phyloP scores from a whole-genome alignment of 2,888 invertebrate species.

The Leptinotarsa tumamoca region DNA sequence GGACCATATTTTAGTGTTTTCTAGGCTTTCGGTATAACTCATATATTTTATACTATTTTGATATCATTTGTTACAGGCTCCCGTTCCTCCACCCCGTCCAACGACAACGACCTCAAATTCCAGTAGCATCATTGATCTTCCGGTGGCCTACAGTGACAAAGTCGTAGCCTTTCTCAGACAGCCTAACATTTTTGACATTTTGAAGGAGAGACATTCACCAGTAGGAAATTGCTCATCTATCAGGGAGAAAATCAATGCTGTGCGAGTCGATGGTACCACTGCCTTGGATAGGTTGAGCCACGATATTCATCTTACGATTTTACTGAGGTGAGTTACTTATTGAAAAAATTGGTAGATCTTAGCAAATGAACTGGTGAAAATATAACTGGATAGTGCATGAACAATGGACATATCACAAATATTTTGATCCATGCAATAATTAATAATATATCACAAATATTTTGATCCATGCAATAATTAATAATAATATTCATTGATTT shows the following conservation, averaged over 20 bases:
- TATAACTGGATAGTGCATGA: neutral
- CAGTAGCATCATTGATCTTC: conserved; percentile 73
- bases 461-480: no score
- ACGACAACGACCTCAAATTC: conserved; percentile 62
- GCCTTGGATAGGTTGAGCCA: conserved; percentile 89
- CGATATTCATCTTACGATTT: conserved; percentile 92
- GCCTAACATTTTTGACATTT: conserved; percentile 91
- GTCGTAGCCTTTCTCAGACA: conserved; percentile 96
- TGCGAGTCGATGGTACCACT: conserved; percentile 88
- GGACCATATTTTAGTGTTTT: neutral
- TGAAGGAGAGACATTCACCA: conserved; percentile 84
- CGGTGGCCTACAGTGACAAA: conserved; percentile 94
- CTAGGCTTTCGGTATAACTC: neutral
- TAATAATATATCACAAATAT: no score
- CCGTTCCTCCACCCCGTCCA: conserved; percentile 81
- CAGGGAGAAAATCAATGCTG: conserved; percentile 88
- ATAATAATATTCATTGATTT: no score
- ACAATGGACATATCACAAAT: no score
- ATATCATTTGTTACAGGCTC: conserved; percentile 69
- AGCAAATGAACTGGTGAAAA: neutral
- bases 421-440: no score
- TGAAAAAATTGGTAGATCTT: neutral
- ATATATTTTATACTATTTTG: no score
- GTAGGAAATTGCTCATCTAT: conserved; percentile 79
- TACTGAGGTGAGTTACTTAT: conserved; percentile 81